These are phyloP conservation scores for Acleris literana DNA, from an alignment of 2,888 invertebrate species.

Conservation along the genomic window DNA sequence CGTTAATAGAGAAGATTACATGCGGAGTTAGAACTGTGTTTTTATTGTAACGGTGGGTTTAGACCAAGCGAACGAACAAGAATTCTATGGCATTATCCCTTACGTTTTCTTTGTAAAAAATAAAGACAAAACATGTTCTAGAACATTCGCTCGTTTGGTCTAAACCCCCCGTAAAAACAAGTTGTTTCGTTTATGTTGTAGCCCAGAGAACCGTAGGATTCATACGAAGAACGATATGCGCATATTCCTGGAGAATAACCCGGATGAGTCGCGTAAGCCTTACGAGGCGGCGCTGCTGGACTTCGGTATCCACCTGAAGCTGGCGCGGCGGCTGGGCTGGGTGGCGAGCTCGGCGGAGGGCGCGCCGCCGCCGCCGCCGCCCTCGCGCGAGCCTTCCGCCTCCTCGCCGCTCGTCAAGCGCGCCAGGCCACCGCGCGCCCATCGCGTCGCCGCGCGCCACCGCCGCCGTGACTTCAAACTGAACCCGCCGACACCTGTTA, in stretches of 20 bases:
- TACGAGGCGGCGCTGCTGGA: conserved; percentile 66
- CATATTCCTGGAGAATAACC: conserved; percentile 57
- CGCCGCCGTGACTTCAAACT: conserved; percentile 27
- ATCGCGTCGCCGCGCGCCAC: conserved; percentile 31
- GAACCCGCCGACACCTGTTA: conserved; percentile 1
- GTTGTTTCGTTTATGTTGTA: conserved; percentile 43
- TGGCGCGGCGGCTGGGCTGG: conserved; percentile 75
- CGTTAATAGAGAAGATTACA: too few species aligned
- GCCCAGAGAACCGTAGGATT: conserved; percentile 69
- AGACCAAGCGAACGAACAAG: too few species aligned
- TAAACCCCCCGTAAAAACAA: too few species aligned
- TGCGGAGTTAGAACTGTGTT: too few species aligned
- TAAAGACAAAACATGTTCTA: too few species aligned
- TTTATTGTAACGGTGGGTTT: too few species aligned
- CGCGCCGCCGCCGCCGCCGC: conserved; percentile 41
- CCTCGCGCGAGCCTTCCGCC: conserved; percentile 46
- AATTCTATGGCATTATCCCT: too few species aligned
- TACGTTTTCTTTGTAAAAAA: too few species aligned
- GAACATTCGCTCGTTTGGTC: too few species aligned
- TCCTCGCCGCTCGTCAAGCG: conserved; percentile 62
- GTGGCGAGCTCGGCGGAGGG: conserved; percentile 48
- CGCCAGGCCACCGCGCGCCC: conserved; percentile 40
- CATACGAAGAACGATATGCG: conserved; percentile 77
- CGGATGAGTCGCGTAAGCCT: conserved; percentile 46
- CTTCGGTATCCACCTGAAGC: conserved; percentile 74